Percentiles rank a stretch among this genome's conserved stretches.
Conservation (phyloP, 2,797 vertebrate genomes). For the Tarsius wallacei region DNA sequence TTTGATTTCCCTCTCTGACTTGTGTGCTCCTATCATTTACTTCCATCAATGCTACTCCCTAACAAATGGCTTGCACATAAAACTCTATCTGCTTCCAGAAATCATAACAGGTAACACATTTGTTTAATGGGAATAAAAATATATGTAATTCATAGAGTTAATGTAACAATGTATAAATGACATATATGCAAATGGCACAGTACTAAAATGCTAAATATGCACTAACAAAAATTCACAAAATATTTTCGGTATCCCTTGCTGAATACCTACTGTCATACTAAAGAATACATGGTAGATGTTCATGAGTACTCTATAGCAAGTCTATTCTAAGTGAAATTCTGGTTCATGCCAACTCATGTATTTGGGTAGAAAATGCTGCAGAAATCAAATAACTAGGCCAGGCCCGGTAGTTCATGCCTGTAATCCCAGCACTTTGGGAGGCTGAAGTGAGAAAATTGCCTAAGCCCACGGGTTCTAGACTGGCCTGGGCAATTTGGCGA, state of each 20-base stretch:
- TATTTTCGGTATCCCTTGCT: not conserved
- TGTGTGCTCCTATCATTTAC: not conserved
- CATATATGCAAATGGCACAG: not conserved
- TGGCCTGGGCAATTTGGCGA: no score
- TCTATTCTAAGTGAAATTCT: not conserved
- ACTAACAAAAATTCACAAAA: not conserved
- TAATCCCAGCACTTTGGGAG: no score
- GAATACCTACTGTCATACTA: not conserved
- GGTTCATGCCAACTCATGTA: not conserved
- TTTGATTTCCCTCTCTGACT: not conserved
- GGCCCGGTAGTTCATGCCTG: no score
- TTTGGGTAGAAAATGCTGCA: not conserved
- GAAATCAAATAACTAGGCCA: not conserved
- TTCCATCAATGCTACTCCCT: not conserved
- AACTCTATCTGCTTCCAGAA: no score
- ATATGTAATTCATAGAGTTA: not conserved
- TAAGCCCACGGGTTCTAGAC: no score
- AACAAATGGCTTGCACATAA: not conserved
- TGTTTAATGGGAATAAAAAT: not conserved
- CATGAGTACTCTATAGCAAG: not conserved
- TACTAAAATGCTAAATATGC: not conserved
- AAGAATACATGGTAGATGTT: not conserved
- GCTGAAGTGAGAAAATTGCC: no score
- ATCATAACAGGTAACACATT: not conserved
- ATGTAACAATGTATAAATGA: not conserved